Base-by-base conservation (phyloP, 2,888 invertebrate genomes). In the Chrysina gloriosa region DNA sequence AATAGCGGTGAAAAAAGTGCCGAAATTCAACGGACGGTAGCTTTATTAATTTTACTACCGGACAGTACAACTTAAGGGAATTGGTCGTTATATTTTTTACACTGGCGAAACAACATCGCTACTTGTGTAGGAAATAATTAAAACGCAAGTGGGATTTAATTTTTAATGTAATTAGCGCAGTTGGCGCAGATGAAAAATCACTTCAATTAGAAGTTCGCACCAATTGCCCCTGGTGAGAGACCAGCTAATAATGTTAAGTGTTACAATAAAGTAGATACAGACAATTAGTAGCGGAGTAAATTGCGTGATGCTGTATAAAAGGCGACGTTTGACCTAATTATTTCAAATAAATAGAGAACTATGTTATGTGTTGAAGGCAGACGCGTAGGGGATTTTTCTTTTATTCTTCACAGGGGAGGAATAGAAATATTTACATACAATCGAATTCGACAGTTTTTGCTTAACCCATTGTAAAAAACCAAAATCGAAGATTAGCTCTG, bases 101-200 rank as follows among this genome's bases (percentile, higher is more conserved):
- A 16, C 2, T 3, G 14, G 16, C 52, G 2, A 47, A 47, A 47
- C 47, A 31, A 52, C 52, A 29, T 14, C 23, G 14, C 1, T 27
- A 29, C n/a, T 52, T 52, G 29, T 52, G 29, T 27, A 14, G 31
- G 52, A 3, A 29, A 52, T 52, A 27, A 52, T 29, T 52, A 52
- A 52, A 52, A n/a, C 5, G 19, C 5, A 21, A 27, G 16, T 29
- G 9, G 6, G 23, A n/a, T 52, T 52, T 29, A 50, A 52, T 52
- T 29, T 52, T 52, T 52, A 52, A 52, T 52, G 52, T 16, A 52
- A 29, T 52, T 52, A 52, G 31, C 11, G 4, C 16, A 50, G 31
- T 52, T 29, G 14, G 6, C 7, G 52, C n/a, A 5, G 16, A 7
- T 19, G 29, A 19, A 19, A 47, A 47, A 47, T 47, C 21, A 21